These are phyloP conservation scores for Tachina lurida DNA, from an alignment of 2,888 invertebrate species.

Conservation along the genomic window DNA sequence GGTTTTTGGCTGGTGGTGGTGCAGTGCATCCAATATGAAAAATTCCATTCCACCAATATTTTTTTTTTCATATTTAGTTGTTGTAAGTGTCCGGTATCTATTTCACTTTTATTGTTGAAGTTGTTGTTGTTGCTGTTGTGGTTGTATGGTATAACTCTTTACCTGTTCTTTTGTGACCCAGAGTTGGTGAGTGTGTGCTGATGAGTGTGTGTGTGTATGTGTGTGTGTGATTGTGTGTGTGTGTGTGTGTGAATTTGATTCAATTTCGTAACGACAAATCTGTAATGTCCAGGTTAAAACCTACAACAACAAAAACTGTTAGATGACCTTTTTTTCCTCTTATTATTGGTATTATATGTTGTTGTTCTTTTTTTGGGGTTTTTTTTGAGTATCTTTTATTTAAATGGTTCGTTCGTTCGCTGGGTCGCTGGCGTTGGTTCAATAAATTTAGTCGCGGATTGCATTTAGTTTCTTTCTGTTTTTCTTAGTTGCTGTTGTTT, in stretches of 20 bases:
- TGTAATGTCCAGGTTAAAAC: slow-evolving; percentile 68
- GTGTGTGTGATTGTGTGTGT: slow-evolving; percentile 6
- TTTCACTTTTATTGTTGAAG: slow-evolving; percentile 41
- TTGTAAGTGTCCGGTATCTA: slow-evolving; percentile 60
- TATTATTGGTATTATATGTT: slow-evolving; percentile 22
- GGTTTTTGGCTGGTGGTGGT: slow-evolving; percentile 46
- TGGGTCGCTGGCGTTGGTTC: slow-evolving; percentile 61
- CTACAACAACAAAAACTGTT: slow-evolving; percentile 22
- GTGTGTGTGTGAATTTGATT: slow-evolving; percentile 54
- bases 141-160: slow-evolving; percentile 40
- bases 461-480: slow-evolving; percentile 66
- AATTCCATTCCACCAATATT: slow-evolving; percentile 50
- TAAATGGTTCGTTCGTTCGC: slow-evolving; percentile 53
- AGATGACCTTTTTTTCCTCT: slow-evolving; percentile 2
- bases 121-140: slow-evolving; percentile 32
- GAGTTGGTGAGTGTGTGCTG: slow-evolving; percentile 21
- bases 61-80: slow-evolving; percentile 34
- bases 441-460: slow-evolving; percentile 73
- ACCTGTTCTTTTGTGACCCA: slow-evolving; percentile 60
- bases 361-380: neutral
- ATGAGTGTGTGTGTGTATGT: slow-evolving; percentile 25
- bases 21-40: slow-evolving; percentile 43
- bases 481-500: slow-evolving; percentile 24
- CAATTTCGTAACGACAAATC: slow-evolving; percentile 71
- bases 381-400: slow-evolving; percentile 54